These are phyloP conservation scores for Sphenodon punctatus DNA, from an alignment of 2,797 vertebrate species.

Conservation along the genomic window DNA sequence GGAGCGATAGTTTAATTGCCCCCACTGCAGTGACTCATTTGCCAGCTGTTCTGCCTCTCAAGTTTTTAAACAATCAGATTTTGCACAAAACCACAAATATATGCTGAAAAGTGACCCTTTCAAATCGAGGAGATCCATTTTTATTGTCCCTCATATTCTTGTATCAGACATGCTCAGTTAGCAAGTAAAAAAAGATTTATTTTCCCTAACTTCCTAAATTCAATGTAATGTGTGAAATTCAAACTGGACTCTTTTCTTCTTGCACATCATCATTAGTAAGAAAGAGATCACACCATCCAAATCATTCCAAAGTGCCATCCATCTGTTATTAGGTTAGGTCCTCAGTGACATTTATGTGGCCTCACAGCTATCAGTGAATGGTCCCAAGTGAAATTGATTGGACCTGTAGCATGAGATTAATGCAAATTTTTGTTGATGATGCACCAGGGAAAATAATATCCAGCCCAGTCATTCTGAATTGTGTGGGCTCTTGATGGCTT, in stretches of 20 bases:
- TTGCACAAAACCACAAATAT: background rate
- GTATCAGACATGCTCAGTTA: background rate
- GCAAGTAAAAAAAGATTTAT: background rate
- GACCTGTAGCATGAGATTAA: background rate
- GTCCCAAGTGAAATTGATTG: background rate
- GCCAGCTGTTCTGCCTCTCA: background rate
- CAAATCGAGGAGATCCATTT: background rate
- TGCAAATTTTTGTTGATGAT: background rate
- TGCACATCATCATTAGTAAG: background rate
- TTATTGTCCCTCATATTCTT: background rate
- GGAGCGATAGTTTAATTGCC: slow-evolving; percentile 37
- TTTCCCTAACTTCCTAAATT: background rate
- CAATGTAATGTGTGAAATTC: background rate
- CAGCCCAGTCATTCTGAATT: background rate
- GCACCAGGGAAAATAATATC: background rate
- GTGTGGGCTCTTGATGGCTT: background rate
- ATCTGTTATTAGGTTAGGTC: background rate
- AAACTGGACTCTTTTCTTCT: too few relatives aligned
- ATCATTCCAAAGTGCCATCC: too few relatives aligned
- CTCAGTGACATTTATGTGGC: background rate
- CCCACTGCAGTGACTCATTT: slow-evolving; percentile 16
- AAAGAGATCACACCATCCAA: background rate
- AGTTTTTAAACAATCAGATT: slow-evolving; percentile 4
- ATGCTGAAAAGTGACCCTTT: background rate
- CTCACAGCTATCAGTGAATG: background rate